These are phyloP conservation scores for Diaphora mendica DNA, from an alignment of 2,888 invertebrate genomes.

Conservation along the genomic window DNA sequence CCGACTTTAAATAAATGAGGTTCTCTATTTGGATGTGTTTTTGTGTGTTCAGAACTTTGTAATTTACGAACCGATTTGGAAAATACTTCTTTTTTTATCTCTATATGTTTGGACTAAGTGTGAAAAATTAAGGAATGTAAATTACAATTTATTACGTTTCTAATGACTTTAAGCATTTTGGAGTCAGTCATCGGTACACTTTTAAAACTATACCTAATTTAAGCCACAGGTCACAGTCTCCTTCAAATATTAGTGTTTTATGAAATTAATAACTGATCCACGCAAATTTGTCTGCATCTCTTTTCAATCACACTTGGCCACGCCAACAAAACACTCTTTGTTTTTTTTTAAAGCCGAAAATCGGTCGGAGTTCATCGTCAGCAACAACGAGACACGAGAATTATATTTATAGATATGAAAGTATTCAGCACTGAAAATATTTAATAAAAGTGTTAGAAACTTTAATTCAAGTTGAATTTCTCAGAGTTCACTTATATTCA, in stretches of 20 bases:
- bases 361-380: no score
- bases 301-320: no score
- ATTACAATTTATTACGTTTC: background rate
- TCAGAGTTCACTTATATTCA: conserved; percentile 26
- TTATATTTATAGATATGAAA: no score
- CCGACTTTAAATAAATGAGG: background rate
- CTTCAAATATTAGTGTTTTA: no score
- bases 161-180: background rate
- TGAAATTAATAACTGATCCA: no score
- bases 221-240: background rate
- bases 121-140: background rate
- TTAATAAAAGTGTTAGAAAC: background rate
- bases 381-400: no score
- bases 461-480: conserved; percentile 15
- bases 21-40: background rate
- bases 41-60: background rate
- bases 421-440: background rate
- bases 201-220: background rate
- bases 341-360: no score
- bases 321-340: no score
- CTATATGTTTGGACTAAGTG: no score
- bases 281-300: no score
- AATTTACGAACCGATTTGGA: background rate
- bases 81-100: background rate
- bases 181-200: background rate